Base-by-base conservation (phyloP, 2,888 invertebrate genomes). In the Dioctria linearis region DNA sequence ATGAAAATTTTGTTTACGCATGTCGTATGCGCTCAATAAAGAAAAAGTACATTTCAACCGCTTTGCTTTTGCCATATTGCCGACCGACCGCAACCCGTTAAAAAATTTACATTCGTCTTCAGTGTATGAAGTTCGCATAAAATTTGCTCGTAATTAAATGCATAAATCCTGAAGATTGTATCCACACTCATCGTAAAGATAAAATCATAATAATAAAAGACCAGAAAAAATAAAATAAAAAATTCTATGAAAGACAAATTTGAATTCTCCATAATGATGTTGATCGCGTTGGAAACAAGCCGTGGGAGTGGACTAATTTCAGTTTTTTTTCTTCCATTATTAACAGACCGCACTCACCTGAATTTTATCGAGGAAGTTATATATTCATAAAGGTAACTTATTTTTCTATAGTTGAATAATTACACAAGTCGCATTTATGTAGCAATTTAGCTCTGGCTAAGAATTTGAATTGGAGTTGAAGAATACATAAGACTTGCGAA, bases 11-110 rank as follows among this genome's bases (percentile, higher is more conserved):
- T 54, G 54, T 54, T 54, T 54, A 54, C 11, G 54, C 61, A 37
- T 25, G 61, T 61, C 61, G n/a, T 4, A 25, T 61, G 13, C 39
- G 61, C 61, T 61, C 61, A 13, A 61, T 61, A 61, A 61, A 61
- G 61, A 61, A 54, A n/a, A 61, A 39, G 37, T 61, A 0, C 2
- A 11, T 39, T 61, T 61, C 61, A 13, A 25, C 37, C 3, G 11
- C 61, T 61, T 61, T 61, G 61, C 61, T 37, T 25, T 11, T 54
- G 61, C 61, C 40, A 25, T 25, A 25, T 25, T 25, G 25, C 25
- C 25, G 25, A 25, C 25, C 25, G 25, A 25, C 25, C 25, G 25
- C 25, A 25, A 25, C 25, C 25, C 25, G 25, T 25, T 25, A 25
- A 25, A 25, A 25, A 25, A 25, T 25, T 25, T 25, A 25, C 25